Evolutionary conservation across 2,888 invertebrate species (phyloP), one percentile per base, ranked within the genome.

Genomic region (Palloptera scutellata): DNA sequence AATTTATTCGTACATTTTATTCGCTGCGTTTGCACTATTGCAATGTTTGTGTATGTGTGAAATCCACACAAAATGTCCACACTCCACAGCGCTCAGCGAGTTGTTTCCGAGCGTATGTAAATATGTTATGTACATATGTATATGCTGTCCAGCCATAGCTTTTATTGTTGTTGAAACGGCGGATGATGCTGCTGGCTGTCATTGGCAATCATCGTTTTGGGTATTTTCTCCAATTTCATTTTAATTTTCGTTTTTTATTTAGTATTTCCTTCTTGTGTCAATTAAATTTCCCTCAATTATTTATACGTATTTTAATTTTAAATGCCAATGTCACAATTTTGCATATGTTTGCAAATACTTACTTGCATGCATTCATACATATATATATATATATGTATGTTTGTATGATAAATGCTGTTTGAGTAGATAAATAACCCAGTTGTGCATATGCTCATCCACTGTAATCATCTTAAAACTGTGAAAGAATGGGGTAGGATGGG

Each of bases 251-350:
- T 9, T 51, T 57, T 51, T 58, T 58, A 15, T 52, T 43, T 55
- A 48, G 45, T 61, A 20, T 20, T 40, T 20, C 6, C 40, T 30
- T 4, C 11, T 58, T 11, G 30, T 43, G 12, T 30, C 62, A 61
- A 17, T 51, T 57, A 62, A 58, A 62, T 62, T 57, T 67, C 17
- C 52, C 60, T 67, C 45, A 67, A 67, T 67, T 67, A 62, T 67
- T 62, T 67, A 67, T 62, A 58, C 62, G 62, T 60, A 62, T 59
- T 62, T 53, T 66, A 62, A 58, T 66, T 55, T 58, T 62, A 67
- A 67, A 67, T 67, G 61, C 55, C 61, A 55, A 8, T 61, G 61
- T 42, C 61, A 61, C 66, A 55, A 54, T 66, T 66, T 61, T 61
- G 61, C 61, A 66, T 61, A 48, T 4, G 10, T 20, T n/a, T 30